Conservation (phyloP, 2,888 invertebrate species). For the Ptychoptera contaminata region DNA sequence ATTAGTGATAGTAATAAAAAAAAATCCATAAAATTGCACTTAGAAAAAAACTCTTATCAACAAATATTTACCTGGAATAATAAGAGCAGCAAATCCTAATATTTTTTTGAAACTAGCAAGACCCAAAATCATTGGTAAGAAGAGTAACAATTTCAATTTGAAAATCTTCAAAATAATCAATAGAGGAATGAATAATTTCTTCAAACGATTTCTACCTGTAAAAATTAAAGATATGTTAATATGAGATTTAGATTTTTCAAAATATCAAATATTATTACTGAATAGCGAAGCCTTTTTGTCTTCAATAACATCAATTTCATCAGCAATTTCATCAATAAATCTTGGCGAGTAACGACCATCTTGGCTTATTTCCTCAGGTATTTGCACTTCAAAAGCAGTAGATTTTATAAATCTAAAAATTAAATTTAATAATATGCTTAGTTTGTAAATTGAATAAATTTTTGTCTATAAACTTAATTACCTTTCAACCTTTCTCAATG, state of each 20-base stretch:
- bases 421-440: not conserved
- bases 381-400: conserved; percentile 54
- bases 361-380: conserved; percentile 61
- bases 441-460: not conserved
- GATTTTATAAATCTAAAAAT: conserved; percentile 53
- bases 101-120: conserved; percentile 74
- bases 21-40: too few relatives aligned
- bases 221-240: conserved; percentile 10
- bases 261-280: conserved; percentile 37
- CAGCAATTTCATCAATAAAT: conserved; percentile 68
- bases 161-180: conserved; percentile 66
- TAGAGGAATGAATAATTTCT: conserved; percentile 70
- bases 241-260: conserved; percentile 2
- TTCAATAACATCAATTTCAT: conserved; percentile 67
- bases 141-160: conserved; percentile 65
- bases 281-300: conserved; percentile 65
- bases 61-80: conserved; percentile 42
- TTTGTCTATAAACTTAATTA: conserved; percentile 18
- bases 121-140: conserved; percentile 68
- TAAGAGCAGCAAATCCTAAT: conserved; percentile 61
- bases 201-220: conserved; percentile 62
- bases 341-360: conserved; percentile 60
- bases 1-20: not conserved
- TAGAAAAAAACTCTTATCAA: not conserved
- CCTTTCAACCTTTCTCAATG: conserved; percentile 56